phyloP scores from a whole-genome alignment of 2,888 invertebrate species.

The Venustoraphidia nigricollis region DNA sequence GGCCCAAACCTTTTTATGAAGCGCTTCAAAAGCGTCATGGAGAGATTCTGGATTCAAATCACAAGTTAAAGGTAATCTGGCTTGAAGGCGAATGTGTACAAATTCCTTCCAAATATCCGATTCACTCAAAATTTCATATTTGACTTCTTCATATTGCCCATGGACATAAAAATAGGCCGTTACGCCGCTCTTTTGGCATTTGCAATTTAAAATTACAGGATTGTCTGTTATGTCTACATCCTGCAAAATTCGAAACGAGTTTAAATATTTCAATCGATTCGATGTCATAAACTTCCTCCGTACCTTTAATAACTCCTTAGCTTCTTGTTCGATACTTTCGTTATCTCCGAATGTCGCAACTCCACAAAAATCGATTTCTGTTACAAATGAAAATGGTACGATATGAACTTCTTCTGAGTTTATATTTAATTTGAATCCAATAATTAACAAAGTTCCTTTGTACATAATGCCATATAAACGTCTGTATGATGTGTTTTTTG shows the following conservation, averaged over 20 bases:
- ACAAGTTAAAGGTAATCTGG: slow-evolving; percentile 46
- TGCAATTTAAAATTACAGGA: slow-evolving; percentile 47
- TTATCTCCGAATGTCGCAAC: slow-evolving; percentile 49
- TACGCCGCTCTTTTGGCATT: slow-evolving; percentile 38
- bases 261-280: background rate
- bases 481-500: slow-evolving; percentile 46
- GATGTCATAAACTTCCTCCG: slow-evolving; percentile 3
- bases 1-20: slow-evolving; percentile 43
- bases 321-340: slow-evolving; percentile 39
- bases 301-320: slow-evolving; percentile 43
- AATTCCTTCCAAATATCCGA: slow-evolving; percentile 53
- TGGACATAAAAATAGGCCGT: slow-evolving; percentile 54
- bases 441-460: slow-evolving; percentile 50
- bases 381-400: slow-evolving; percentile 52
- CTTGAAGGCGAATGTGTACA: slow-evolving; percentile 50
- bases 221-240: slow-evolving; percentile 70
- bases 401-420: slow-evolving; percentile 35
- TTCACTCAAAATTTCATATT: slow-evolving; percentile 43
- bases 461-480: slow-evolving; percentile 62
- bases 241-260: slow-evolving; percentile 19
- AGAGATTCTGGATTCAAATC: slow-evolving; percentile 40
- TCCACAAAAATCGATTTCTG: slow-evolving; percentile 64
- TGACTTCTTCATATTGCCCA: slow-evolving; percentile 50
- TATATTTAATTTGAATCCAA: slow-evolving; percentile 49
- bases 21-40: slow-evolving; percentile 42